Conservation (phyloP, 2,888 invertebrate species). For the Eudemis profundana region DNA sequence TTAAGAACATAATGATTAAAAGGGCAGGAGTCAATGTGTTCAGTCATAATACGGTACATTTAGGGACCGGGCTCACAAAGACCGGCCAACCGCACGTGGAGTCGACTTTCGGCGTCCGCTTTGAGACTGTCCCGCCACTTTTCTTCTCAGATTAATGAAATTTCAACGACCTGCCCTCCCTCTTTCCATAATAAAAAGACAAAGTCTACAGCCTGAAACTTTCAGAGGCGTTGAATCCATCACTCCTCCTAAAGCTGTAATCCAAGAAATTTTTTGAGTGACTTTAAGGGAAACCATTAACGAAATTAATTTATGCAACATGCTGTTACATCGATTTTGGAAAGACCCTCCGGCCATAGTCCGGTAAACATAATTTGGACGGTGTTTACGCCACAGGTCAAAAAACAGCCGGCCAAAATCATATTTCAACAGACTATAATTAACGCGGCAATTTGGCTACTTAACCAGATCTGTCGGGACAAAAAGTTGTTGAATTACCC, state of each 20-base stretch:
- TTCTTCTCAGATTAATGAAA: constrained; percentile 61
- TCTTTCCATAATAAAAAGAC: constrained; percentile 45
- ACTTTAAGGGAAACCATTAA: background rate
- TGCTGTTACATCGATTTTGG: too few relatives aligned
- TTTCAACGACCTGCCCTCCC: constrained; percentile 59
- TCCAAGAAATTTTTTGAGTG: background rate
- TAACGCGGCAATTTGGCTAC: too few relatives aligned
- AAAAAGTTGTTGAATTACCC: too few relatives aligned
- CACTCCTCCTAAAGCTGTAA: constrained; percentile 10
- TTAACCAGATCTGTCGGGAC: too few relatives aligned
- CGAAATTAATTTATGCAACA: background rate
- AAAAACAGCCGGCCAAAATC: too few relatives aligned
- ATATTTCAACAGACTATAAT: too few relatives aligned
- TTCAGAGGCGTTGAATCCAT: constrained; percentile 26
- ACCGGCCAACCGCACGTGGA: constrained; percentile 61
- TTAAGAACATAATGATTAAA: constrained; percentile 53
- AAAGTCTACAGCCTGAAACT: constrained; percentile 16
- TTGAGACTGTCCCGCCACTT: constrained; percentile 50
- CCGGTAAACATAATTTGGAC: too few relatives aligned
- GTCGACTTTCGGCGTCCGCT: constrained; percentile 47
- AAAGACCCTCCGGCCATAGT: too few relatives aligned
- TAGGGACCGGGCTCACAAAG: constrained; percentile 59
- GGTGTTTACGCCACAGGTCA: too few relatives aligned
- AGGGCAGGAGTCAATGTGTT: constrained; percentile 63
- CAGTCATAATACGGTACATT: constrained; percentile 60